These are phyloP conservation scores for Dendrophyllia cribrosa DNA, from an alignment of 64 coral and sea anemone species.

Conservation along the genomic window DNA sequence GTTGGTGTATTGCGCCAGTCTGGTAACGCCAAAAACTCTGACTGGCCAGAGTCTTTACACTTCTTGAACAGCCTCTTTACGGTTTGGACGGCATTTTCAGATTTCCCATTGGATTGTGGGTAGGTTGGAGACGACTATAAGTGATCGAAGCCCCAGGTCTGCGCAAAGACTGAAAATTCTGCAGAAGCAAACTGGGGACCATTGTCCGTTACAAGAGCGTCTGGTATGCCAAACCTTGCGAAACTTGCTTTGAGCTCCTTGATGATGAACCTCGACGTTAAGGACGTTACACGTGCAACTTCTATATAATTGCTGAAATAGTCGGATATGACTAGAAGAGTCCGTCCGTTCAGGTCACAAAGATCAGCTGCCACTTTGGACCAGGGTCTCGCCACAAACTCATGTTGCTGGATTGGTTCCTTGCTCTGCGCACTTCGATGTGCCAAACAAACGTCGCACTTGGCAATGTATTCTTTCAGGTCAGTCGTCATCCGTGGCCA, in stretches of 20 bases:
- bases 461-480: slow-evolving; percentile 5
- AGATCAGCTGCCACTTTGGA: too few species aligned
- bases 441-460: neutral
- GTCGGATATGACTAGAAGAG: neutral
- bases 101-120: neutral
- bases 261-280: neutral
- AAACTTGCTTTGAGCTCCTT: neutral
- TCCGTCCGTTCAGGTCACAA: too few species aligned
- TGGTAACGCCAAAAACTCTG: slow-evolving; percentile 14
- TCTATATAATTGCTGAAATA: neutral
- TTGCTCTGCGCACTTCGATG: neutral
- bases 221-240: neutral
- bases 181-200: slow-evolving; percentile 4
- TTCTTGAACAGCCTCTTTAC: slow-evolving; percentile 2
- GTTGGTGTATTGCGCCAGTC: slow-evolving; percentile 2
- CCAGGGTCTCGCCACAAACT: neutral
- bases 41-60: neutral
- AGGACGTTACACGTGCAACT: neutral
- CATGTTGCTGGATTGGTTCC: slow-evolving; percentile 13
- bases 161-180: neutral
- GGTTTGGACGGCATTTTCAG: slow-evolving; percentile 15
- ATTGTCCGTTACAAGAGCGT: neutral
- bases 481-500: slow-evolving; percentile 1
- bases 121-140: neutral
- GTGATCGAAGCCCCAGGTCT: neutral